Percentiles rank a stretch among this genome's conserved stretches.
phyloP scores from a whole-genome alignment of 1,140 invertebrate genomes.

The Calycopis cecrops region DNA sequence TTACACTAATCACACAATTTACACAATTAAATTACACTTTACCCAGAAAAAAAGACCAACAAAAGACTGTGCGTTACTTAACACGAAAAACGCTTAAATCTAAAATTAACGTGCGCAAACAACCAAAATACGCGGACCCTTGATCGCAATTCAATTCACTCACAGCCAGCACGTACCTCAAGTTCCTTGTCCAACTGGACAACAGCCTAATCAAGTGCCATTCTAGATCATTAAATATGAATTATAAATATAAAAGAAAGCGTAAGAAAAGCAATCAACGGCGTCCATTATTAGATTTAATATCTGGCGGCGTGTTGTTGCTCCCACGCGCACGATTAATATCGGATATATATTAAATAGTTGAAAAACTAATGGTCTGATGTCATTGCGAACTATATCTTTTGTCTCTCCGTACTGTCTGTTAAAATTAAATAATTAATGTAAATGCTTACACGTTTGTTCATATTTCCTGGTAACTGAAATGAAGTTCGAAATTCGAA shows the following conservation, averaged over 20 bases:
- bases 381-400: slow-evolving; percentile 1
- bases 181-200: slow-evolving; percentile 34
- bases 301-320: slow-evolving; percentile 39
- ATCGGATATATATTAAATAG: slow-evolving; percentile 6
- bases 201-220: slow-evolving; percentile 53
- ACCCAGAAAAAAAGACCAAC: slow-evolving; percentile 36
- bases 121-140: slow-evolving; percentile 38
- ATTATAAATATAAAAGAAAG: slow-evolving; percentile 70
- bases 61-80: slow-evolving; percentile 59
- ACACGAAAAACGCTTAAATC: slow-evolving; percentile 65
- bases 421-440: slow-evolving; percentile 4
- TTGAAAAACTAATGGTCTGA: slow-evolving; percentile 8
- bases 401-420: no score
- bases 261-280: slow-evolving; percentile 63
- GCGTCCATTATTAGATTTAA: slow-evolving; percentile 65
- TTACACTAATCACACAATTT: slow-evolving; percentile 36
- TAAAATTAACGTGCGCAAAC: slow-evolving; percentile 63
- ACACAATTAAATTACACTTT: slow-evolving; percentile 50
- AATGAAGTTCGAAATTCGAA: no score
- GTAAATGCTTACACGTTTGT: background rate
- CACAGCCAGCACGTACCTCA: slow-evolving; percentile 25
- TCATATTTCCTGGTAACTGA: no score
- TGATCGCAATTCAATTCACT: slow-evolving; percentile 11
- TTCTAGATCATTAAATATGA: slow-evolving; percentile 69
- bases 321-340: slow-evolving; percentile 10